Conservation (phyloP, 2,797 vertebrate genomes). For the Pteropus rufus region DNA sequence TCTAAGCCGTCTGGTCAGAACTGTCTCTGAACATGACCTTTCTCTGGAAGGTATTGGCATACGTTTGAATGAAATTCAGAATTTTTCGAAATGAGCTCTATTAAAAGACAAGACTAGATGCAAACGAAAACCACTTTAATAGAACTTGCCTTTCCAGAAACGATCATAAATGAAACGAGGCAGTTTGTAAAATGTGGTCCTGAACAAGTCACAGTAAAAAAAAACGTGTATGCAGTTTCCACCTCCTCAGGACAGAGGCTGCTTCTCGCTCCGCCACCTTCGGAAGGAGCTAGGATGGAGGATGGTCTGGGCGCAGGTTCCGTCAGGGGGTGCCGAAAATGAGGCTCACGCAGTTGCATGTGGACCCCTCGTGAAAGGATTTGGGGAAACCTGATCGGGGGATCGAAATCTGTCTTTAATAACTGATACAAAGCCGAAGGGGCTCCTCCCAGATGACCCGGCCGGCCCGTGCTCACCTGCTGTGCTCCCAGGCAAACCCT, state of each 20-base stretch:
- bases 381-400: neutral
- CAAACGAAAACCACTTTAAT: neutral
- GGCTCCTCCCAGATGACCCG: neutral
- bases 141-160: neutral
- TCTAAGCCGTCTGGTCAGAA: conserved; percentile 65
- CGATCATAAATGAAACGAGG: neutral
- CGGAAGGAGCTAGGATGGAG: neutral
- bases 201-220: neutral
- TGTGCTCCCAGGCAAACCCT: conserved; percentile 19
- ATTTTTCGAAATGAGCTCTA: conserved; percentile 65
- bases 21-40: conserved; percentile 66
- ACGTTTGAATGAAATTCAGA: conserved; percentile 64
- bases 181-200: neutral
- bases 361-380: neutral
- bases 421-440: neutral
- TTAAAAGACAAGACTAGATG: conserved; percentile 64
- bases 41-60: conserved; percentile 63
- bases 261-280: neutral
- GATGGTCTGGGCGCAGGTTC: neutral
- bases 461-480: neutral
- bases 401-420: neutral
- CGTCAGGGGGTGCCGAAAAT: neutral
- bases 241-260: neutral
- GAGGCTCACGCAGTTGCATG: neutral
- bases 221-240: neutral